Evolutionary conservation across 2,113 vertebrate genomes (phyloP).

Genomic region (Hystrix cristata): DNA sequence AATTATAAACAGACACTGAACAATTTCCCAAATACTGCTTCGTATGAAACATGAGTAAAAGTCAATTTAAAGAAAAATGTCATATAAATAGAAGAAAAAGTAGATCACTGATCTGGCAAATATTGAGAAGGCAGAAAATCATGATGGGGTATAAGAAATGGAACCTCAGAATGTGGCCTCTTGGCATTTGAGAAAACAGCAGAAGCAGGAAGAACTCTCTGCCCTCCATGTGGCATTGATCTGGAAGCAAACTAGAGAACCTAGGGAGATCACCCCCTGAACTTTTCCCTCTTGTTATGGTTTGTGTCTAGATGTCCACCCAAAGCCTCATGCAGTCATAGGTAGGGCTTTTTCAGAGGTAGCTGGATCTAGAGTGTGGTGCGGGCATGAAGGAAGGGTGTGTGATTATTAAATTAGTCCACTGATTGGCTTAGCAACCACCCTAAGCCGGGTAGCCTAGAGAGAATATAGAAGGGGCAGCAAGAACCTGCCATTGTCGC

Average conservation of each 20-base stretch:
- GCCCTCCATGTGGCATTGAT: neutral
- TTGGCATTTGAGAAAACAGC: neutral
- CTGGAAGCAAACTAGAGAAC: no score
- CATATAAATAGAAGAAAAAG: slow-evolving; percentile 31
- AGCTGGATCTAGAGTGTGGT: no score
- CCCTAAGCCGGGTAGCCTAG: no score
- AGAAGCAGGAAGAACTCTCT: neutral
- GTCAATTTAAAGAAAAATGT: slow-evolving; percentile 25
- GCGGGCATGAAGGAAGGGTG: no score
- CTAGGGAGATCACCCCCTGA: neutral
- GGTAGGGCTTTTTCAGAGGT: no score
- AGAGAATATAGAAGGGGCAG: no score
- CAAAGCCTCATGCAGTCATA: no score
- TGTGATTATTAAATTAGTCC: no score
- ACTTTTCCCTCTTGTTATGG: neutral
- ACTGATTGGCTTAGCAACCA: no score
- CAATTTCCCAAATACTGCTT: slow-evolving; percentile 1
- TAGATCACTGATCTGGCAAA: neutral
- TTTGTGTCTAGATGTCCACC: no score
- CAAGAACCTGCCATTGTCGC: no score
- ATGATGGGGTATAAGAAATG: no score
- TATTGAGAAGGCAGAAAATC: neutral
- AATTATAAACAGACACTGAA: neutral
- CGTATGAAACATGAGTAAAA: neutral
- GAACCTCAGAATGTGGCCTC: neutral